Percentiles rank a stretch among this genome's conserved stretches.
phyloP scores from a whole-genome alignment of 2,797 vertebrate genomes.

The Tapera naevia region DNA sequence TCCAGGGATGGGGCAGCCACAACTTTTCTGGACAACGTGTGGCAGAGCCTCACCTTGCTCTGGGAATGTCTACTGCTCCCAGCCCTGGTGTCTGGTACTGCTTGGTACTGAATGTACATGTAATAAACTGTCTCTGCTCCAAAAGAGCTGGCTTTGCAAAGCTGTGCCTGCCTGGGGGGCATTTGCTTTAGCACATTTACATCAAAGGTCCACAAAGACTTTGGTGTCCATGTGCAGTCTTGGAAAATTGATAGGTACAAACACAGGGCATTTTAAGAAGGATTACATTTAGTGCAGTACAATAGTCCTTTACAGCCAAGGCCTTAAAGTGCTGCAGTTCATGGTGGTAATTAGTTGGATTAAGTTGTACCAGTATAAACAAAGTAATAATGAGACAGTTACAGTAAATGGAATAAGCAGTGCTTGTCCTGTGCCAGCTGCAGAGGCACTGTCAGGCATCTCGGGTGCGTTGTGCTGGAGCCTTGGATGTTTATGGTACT shows the following conservation, averaged over 20 bases:
- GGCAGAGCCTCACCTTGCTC: background rate
- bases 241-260: background rate
- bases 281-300: background rate
- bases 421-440: background rate
- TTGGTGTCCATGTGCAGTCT: background rate
- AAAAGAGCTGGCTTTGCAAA: background rate
- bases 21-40: too few relatives aligned
- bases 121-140: background rate
- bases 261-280: background rate
- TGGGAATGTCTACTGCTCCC: background rate
- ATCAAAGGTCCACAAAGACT: constrained; percentile 16
- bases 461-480: background rate
- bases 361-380: constrained; percentile 4
- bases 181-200: background rate
- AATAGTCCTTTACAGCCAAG: background rate
- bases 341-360: constrained; percentile 7
- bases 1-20: too few relatives aligned
- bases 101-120: background rate
- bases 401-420: background rate
- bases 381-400: background rate
- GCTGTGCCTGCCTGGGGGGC: background rate
- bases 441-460: background rate
- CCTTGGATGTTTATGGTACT: background rate
- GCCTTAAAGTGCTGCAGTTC: background rate
- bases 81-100: background rate